These are phyloP conservation scores for Amiota mariae DNA, from an alignment of 2,888 invertebrate species.

Conservation along the genomic window DNA sequence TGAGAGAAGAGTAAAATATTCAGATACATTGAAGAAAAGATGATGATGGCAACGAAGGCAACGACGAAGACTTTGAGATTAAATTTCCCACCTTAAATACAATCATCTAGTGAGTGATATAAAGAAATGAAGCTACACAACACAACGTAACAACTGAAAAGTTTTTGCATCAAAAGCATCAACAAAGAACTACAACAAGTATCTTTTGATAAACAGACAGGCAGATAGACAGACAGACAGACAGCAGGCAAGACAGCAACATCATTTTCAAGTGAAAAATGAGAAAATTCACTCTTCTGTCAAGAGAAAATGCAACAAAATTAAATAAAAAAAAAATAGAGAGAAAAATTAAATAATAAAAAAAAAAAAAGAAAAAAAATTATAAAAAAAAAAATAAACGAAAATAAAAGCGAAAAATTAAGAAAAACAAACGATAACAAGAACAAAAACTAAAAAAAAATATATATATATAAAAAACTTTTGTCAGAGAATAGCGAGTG, in stretches of 20 bases:
- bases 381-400: slow-evolving; percentile 32
- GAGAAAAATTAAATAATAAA: slow-evolving; percentile 41
- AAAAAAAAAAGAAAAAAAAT: slow-evolving; percentile 38
- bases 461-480: neutral
- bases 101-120: slow-evolving; percentile 4
- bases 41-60: neutral
- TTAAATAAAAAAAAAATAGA: slow-evolving; percentile 38
- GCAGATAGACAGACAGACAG: too few relatives aligned
- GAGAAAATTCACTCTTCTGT: slow-evolving; percentile 64
- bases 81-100: slow-evolving; percentile 61
- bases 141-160: slow-evolving; percentile 30
- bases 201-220: slow-evolving; percentile 29
- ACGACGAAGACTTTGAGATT: slow-evolving; percentile 58
- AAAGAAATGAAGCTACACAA: slow-evolving; percentile 17
- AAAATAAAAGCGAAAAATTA: slow-evolving; percentile 32
- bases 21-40: neutral
- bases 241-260: slow-evolving; percentile 43
- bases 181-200: slow-evolving; percentile 34
- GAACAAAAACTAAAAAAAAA: neutral
- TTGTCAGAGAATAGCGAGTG: too few relatives aligned
- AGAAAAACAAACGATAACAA: neutral
- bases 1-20: too few relatives aligned
- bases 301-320: slow-evolving; percentile 38
- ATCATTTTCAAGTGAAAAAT: slow-evolving; percentile 66
- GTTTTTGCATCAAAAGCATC: slow-evolving; percentile 18